phyloP scores from a whole-genome alignment of 2,113 vertebrate genomes.

The Rhizomys pruinosus region DNA sequence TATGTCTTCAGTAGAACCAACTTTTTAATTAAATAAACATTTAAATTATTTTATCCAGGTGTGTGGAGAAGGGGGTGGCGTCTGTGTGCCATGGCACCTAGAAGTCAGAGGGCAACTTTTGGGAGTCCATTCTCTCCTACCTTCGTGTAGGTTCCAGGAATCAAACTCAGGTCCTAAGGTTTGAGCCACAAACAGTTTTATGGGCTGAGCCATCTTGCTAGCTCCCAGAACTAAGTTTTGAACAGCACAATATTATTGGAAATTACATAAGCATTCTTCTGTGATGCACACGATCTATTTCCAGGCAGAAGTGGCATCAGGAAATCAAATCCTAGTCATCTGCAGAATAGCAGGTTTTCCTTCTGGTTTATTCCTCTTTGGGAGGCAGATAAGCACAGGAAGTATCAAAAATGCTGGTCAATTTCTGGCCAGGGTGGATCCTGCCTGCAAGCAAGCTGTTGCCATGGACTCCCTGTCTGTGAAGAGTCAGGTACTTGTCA shows the following conservation, averaged over 20 bases:
- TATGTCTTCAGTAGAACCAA: not conserved
- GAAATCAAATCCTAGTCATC: conserved; percentile 17
- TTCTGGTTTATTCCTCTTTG: conserved; percentile 18
- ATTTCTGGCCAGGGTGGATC: not conserved
- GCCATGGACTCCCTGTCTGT: not conserved
- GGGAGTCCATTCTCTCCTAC: not conserved
- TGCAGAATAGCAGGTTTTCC: not conserved
- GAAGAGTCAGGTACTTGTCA: not conserved
- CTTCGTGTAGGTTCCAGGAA: not conserved
- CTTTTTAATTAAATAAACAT: not conserved
- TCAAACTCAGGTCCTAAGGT: not conserved
- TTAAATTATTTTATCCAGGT: not conserved
- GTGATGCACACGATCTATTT: not conserved
- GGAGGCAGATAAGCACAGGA: not conserved
- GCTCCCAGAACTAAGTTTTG: not conserved
- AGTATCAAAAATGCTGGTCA: not conserved
- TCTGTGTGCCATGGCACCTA: not conserved
- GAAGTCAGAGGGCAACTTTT: not conserved
- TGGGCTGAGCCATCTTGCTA: not conserved
- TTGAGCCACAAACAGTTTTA: not conserved
- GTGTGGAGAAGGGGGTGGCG: too few species aligned
- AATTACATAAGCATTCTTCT: conserved; percentile 28
- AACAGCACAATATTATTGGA: not conserved
- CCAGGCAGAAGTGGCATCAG: not conserved
- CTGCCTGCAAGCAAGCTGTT: not conserved